Conservation (phyloP, 2,797 vertebrate species). For the Sebastiscus albofasciatus region DNA sequence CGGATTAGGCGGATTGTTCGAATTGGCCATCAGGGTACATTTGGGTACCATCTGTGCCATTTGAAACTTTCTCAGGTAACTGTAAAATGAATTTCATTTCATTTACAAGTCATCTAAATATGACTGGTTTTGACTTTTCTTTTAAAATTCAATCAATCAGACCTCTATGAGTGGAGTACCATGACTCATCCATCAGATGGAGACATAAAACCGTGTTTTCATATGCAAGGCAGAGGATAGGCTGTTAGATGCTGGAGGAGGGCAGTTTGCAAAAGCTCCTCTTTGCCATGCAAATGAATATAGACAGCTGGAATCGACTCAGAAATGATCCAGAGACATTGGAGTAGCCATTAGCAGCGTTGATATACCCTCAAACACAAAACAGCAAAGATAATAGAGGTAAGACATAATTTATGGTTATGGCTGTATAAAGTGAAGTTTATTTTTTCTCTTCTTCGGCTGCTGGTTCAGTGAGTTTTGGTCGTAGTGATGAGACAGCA, state of each 20-base stretch:
- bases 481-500: background rate
- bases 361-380: background rate
- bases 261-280: background rate
- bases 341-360: background rate
- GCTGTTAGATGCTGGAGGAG: background rate
- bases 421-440: background rate
- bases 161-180: background rate
- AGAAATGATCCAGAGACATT: background rate
- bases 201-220: background rate
- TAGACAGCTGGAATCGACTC: background rate
- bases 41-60: background rate
- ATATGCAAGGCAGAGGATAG: background rate
- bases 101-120: no score
- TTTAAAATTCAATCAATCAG: no score
- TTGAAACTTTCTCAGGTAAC: background rate
- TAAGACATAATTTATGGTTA: background rate
- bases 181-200: background rate
- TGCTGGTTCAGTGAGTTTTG: background rate
- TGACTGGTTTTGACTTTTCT: no score
- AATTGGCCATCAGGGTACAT: background rate
- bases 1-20: background rate
- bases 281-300: background rate
- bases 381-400: no score
- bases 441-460: background rate
- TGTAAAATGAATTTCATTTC: no score